These are phyloP conservation scores for Galbula dea DNA, from an alignment of 2,113 vertebrate species.

Conservation along the genomic window DNA sequence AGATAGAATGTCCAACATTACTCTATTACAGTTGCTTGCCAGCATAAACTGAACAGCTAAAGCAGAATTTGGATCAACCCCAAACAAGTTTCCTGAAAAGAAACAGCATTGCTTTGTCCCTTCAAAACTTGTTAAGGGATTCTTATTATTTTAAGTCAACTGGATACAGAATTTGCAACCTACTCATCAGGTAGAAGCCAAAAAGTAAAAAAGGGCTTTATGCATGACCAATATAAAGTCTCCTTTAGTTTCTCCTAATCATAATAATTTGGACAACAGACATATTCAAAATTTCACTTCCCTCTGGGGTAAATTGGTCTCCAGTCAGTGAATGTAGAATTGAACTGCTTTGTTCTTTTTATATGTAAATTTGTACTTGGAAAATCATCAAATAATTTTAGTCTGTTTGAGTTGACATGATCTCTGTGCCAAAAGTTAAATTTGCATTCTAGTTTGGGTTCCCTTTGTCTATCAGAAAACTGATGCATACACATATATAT, in stretches of 20 bases:
- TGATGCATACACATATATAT: not conserved
- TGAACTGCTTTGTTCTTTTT: slow-evolving; percentile 37
- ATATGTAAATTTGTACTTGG: slow-evolving; percentile 54
- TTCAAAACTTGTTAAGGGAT: not conserved
- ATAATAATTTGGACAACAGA: slow-evolving; percentile 17
- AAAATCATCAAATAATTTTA: slow-evolving; percentile 61
- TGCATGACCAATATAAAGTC: not conserved
- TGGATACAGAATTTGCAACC: not conserved
- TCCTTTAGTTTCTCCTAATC: slow-evolving; percentile 6
- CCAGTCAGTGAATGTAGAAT: not conserved
- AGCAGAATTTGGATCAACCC: not conserved
- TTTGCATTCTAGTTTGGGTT: slow-evolving; percentile 57
- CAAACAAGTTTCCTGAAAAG: not conserved
- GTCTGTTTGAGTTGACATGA: slow-evolving; percentile 46
- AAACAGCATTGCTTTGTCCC: not conserved
- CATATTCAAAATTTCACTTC: slow-evolving; percentile 1
- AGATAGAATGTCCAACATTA: not conserved
- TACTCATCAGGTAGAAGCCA: not conserved
- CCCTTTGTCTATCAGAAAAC: not conserved
- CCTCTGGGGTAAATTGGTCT: not conserved
- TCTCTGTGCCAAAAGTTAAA: slow-evolving; percentile 50
- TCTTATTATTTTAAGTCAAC: not conserved
- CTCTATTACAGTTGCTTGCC: not conserved
- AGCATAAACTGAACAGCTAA: not conserved
- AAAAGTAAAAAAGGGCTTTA: not conserved